Base-by-base conservation (phyloP, 2,113 vertebrate species). In the Scomber scombrus region DNA sequence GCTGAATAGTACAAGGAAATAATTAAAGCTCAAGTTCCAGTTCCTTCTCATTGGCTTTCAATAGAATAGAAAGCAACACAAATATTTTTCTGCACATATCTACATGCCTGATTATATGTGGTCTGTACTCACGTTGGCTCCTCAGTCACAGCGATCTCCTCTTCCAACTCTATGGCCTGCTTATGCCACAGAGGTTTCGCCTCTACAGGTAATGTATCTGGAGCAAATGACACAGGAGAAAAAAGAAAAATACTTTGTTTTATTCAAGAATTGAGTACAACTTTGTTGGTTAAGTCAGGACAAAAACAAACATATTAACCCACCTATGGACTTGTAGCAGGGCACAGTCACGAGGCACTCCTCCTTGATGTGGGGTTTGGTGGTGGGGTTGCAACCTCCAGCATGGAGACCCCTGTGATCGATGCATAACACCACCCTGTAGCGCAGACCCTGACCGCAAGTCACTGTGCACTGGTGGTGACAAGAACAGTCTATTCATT, bases 361-460 rank as follows among this genome's bases (percentile, higher is more conserved):
- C 90, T 99, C 97, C 87, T 99, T 99, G 85, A 99, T 97, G 91
- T 99, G 97, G 34, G 98, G 98, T 86, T 99, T 99, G 86, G 96
- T 96, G 92, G 97, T 96, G 54, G 96, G 91, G 79, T 95, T 97
- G 81, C 98, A 99, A 49, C 98, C 98, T 55, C 98, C 98, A 1
- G 97, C 97, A 51, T 99, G 98, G 71, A 97, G 94, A 1, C 98
- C 98, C 45, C 97, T 95, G 88, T 99, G 95, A 89, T 99, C 97
- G 54, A 99, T 97, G 92, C 98, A 99, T 46, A 99, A 94, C 66
- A 99, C 98, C 65, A 99, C 98, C 34, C 98, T 95, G 85, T 99
- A 99, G 84, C 96, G 95, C 73, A 99, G 96, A 12, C 98, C 98
- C 81, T 99, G 97, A 52, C 98, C 98, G 86, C 98, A 99, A 0